phyloP scores from a whole-genome alignment of 2,113 vertebrate genomes.

The Empidonax traillii region DNA sequence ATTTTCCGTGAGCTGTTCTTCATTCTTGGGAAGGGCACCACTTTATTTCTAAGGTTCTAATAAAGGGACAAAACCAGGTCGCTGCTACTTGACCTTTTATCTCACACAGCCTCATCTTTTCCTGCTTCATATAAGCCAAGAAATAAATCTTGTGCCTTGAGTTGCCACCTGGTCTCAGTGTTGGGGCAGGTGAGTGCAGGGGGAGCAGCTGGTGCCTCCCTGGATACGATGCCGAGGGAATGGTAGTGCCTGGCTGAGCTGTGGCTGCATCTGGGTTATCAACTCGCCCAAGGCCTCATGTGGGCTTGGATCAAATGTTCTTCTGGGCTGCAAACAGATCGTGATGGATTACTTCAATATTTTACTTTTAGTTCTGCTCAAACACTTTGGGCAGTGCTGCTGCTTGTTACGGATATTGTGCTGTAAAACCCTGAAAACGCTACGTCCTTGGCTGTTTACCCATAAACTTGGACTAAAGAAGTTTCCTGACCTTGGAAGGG shows the following conservation, averaged over 20 bases:
- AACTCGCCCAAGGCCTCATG: accelerated
- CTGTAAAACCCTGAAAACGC: not conserved
- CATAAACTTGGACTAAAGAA: not conserved
- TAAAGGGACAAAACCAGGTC: not conserved
- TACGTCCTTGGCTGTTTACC: not conserved
- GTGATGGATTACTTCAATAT: not conserved
- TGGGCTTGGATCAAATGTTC: not conserved
- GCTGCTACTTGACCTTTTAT: not conserved
- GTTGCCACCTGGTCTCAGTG: not conserved
- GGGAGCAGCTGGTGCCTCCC: not conserved
- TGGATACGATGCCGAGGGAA: not conserved
- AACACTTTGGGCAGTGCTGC: not conserved
- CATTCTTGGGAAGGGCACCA: accelerated
- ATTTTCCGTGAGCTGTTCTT: accelerated
- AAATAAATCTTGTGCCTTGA: not conserved
- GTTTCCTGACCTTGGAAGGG: not conserved
- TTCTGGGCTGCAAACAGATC: not conserved
- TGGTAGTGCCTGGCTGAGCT: not conserved
- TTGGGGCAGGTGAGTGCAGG: not conserved
- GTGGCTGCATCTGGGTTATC: accelerated
- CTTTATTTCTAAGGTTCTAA: not conserved
- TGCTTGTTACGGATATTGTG: not conserved
- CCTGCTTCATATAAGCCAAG: not conserved
- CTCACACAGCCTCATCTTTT: not conserved
- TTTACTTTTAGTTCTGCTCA: not conserved